A percentile compares a stretch with the other conserved stretches of the same genome.
These are phyloP conservation scores for Tipula unca DNA, from an alignment of 2,888 invertebrate genomes.

Conservation along the genomic window DNA sequence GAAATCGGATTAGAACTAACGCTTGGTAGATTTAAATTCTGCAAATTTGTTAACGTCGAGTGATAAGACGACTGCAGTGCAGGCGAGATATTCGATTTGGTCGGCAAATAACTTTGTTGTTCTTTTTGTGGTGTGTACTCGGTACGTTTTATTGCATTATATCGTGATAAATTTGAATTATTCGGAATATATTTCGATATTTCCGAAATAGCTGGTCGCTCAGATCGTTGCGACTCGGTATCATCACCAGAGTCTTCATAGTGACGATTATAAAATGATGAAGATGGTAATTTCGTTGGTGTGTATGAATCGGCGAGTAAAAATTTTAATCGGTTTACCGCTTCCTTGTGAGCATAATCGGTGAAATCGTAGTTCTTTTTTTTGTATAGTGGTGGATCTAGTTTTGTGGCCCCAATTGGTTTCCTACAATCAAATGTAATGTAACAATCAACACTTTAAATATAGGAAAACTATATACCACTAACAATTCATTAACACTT, in stretches of 20 bases:
- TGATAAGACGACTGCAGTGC: neutral
- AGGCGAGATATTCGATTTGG: neutral
- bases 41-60: neutral
- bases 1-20: constrained; percentile 27
- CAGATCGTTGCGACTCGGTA: constrained; percentile 45
- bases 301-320: constrained; percentile 69
- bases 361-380: constrained; percentile 66
- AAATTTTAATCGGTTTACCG: constrained; percentile 68
- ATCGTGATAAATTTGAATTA: constrained; percentile 31
- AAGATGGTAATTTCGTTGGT: constrained; percentile 31
- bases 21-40: neutral
- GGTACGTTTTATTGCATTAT: neutral
- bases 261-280: constrained; percentile 32
- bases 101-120: neutral
- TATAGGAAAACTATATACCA: neutral
- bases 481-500: constrained; percentile 8
- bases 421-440: constrained; percentile 20
- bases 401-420: constrained; percentile 18
- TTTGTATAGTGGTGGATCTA: constrained; percentile 35
- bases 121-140: neutral
- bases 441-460: neutral
- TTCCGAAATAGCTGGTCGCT: constrained; percentile 40
- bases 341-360: constrained; percentile 75
- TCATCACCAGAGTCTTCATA: constrained; percentile 50
- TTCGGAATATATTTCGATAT: constrained; percentile 41